These are phyloP conservation scores for Montipora foliosa DNA, from an alignment of 64 coral and sea anemone genomes.

Conservation along the genomic window DNA sequence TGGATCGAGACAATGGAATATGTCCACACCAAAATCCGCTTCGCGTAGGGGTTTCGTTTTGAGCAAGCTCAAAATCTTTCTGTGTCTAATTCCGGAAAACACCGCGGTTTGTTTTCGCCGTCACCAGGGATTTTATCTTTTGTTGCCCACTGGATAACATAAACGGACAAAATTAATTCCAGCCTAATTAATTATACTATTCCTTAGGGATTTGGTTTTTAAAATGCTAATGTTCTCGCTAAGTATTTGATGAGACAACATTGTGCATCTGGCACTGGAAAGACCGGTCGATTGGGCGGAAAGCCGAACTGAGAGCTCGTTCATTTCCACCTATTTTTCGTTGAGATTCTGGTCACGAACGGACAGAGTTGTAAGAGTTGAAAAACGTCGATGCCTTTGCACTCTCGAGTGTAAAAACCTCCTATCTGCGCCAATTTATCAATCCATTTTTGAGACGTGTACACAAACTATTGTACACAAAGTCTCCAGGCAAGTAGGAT, in stretches of 20 bases:
- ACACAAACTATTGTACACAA: not conserved
- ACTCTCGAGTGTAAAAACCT: no score
- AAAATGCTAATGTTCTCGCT: not conserved
- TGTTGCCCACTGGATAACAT: not conserved
- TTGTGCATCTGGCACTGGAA: not conserved
- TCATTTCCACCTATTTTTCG: no score
- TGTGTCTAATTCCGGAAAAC: not conserved
- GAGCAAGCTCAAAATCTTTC: no score
- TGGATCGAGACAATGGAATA: no score
- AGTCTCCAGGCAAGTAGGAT: not conserved
- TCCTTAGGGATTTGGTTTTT: not conserved
- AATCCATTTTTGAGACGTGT: no score
- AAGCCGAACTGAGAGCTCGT: no score
- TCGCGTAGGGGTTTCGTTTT: no score
- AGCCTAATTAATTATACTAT: not conserved
- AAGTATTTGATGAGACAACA: not conserved
- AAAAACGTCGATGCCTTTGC: no score
- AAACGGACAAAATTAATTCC: not conserved
- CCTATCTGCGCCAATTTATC: no score
- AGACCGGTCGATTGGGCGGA: not conserved
- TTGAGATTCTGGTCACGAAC: no score
- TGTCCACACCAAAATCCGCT: no score
- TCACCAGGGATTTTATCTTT: not conserved
- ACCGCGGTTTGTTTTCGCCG: not conserved
- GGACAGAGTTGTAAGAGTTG: no score